A percentile compares a stretch with the other conserved stretches of the same genome.
phyloP scores from a whole-genome alignment of 2,888 invertebrate species.

The Crematogaster levior region DNA sequence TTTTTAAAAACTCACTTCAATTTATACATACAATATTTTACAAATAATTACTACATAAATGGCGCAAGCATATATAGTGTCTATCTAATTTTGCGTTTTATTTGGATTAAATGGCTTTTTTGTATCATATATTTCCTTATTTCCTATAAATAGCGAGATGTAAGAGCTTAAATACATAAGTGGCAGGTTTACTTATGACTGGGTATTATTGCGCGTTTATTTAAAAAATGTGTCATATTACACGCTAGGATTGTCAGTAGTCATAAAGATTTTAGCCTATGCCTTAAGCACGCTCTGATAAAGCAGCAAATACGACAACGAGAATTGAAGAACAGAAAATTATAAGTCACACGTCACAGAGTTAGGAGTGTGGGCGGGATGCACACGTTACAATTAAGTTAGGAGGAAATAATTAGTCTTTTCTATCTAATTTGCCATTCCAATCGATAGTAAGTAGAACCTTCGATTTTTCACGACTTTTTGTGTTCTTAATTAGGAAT shows the following conservation, averaged over 20 bases:
- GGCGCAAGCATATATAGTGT: neutral
- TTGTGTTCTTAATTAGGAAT: neutral
- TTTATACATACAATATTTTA: neutral
- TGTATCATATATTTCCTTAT: neutral
- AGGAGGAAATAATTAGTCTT: neutral
- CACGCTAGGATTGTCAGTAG: neutral
- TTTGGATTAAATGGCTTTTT: neutral
- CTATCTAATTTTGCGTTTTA: neutral
- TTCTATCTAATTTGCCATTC: neutral
- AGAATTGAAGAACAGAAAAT: slow-evolving; percentile 16
- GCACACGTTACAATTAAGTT: neutral
- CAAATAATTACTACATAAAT: neutral
- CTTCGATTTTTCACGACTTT: neutral
- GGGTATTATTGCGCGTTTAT: slow-evolving; percentile 1
- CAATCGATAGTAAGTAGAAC: neutral
- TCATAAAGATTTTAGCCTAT: slow-evolving; percentile 31
- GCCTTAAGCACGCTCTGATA: slow-evolving; percentile 11
- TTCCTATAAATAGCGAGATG: slow-evolving; percentile 1
- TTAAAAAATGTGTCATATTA: slow-evolving; percentile 13
- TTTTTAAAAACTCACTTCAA: neutral
- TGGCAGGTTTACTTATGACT: neutral
- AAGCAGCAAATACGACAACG: neutral
- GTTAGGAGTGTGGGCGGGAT: too few relatives aligned
- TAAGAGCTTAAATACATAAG: neutral
- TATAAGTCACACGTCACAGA: neutral